phyloP scores from a whole-genome alignment of 1,140 invertebrate species.

The Atta texana region DNA sequence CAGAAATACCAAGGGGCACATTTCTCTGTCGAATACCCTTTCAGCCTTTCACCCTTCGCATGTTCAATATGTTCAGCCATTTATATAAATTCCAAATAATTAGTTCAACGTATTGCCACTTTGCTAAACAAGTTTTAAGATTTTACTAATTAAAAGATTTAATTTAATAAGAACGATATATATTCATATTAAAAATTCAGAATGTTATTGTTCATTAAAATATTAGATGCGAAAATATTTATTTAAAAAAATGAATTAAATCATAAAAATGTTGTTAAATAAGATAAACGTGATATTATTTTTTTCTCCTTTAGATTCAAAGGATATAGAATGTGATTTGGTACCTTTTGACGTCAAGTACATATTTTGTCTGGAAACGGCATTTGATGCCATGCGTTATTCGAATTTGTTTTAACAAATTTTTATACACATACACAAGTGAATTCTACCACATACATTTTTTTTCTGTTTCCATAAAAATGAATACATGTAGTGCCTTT shows the following conservation, averaged over 20 bases:
- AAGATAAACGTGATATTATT: not conserved
- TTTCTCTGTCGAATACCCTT: conserved; percentile 42
- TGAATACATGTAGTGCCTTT: conserved; percentile 20
- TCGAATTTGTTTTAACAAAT: conserved; percentile 53
- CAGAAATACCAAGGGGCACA: conserved; percentile 67
- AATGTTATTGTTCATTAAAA: not conserved
- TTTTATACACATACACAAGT: not conserved
- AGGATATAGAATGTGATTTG: not conserved
- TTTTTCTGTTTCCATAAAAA: conserved; percentile 34
- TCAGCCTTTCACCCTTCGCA: conserved; percentile 5
- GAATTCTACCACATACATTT: not conserved
- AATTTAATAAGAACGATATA: not conserved
- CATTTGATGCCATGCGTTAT: conserved; percentile 26
- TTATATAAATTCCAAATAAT: conserved; percentile 27
- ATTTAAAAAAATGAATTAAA: not conserved
- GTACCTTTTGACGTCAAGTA: conserved; percentile 37
- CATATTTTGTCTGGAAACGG: conserved; percentile 32
- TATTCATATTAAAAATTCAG: not conserved
- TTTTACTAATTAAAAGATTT: not conserved
- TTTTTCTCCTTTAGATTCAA: not conserved
- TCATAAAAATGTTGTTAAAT: not conserved
- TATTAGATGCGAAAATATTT: not conserved
- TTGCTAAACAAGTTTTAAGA: not conserved
- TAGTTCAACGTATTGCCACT: not conserved
- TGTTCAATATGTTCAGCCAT: not conserved